Percentiles rank a stretch among this genome's conserved stretches.
These are phyloP conservation scores for Hymenochirus boettgeri DNA, from an alignment of 2,113 vertebrate species.

Conservation along the genomic window DNA sequence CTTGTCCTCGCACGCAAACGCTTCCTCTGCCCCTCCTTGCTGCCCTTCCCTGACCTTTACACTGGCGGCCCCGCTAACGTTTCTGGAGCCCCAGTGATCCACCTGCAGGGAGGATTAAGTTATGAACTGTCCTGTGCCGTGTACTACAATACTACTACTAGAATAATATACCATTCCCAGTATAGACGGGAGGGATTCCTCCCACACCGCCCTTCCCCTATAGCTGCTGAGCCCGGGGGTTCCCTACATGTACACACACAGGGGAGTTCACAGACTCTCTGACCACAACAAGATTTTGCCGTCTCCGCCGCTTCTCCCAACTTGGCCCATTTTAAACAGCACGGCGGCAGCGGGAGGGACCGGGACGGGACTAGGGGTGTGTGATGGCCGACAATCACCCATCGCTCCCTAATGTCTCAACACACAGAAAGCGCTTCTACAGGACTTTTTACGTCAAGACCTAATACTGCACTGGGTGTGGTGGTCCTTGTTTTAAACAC, in stretches of 20 bases:
- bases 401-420: too few species aligned
- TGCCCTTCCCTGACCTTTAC: slow-evolving; percentile 8
- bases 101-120: slow-evolving; percentile 34
- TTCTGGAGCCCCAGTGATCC: not conserved
- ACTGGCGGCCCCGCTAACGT: not conserved
- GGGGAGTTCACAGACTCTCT: slow-evolving; percentile 74
- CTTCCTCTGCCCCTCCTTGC: not conserved
- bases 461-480: too few species aligned
- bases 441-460: too few species aligned
- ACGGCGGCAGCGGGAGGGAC: slow-evolving; percentile 66
- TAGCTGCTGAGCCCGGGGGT: slow-evolving; percentile 14
- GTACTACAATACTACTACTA: too few species aligned
- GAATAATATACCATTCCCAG: slow-evolving; percentile 3
- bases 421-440: too few species aligned
- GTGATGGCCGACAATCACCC: slow-evolving; percentile 53
- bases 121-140: too few species aligned
- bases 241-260: slow-evolving; percentile 52
- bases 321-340: slow-evolving; percentile 96
- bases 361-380: slow-evolving; percentile 58
- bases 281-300: slow-evolving; percentile 82
- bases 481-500: too few species aligned
- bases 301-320: slow-evolving; percentile 75
- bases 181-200: not conserved
- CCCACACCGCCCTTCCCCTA: not conserved
- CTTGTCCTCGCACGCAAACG: not conserved